Conservation (phyloP, 2,888 invertebrate species). For the Lasioglossum oenotherae region DNA sequence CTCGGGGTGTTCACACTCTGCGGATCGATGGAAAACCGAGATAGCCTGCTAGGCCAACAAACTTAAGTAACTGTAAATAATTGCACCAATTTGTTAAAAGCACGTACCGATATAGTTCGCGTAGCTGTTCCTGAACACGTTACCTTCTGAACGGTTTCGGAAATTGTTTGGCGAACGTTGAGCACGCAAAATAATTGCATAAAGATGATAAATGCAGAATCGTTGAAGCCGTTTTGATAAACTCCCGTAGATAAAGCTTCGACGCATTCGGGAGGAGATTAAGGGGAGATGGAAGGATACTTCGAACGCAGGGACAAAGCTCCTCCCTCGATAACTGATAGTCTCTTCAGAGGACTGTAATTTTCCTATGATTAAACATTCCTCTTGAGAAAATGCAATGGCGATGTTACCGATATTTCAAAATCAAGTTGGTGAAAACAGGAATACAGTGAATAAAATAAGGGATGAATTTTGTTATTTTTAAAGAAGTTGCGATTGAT, state of each 20-base stretch:
- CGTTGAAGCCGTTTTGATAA: not conserved
- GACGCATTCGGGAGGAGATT: not conserved
- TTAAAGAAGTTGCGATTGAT: not conserved
- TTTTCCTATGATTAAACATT: slow-evolving; percentile 5
- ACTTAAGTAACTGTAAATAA: slow-evolving; percentile 12
- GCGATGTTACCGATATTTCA: no score
- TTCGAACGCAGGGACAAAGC: not conserved
- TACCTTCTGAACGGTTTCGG: not conserved
- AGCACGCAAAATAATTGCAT: not conserved
- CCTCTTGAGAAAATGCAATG: not conserved
- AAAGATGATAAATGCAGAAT: not conserved
- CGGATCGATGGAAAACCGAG: not conserved
- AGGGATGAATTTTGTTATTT: not conserved
- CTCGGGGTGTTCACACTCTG: slow-evolving; percentile 4
- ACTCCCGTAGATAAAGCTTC: not conserved
- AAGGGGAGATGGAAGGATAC: not conserved
- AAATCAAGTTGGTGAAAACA: no score
- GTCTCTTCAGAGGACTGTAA: not conserved
- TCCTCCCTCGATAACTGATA: not conserved
- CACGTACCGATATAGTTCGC: not conserved
- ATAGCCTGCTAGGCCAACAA: slow-evolving; percentile 5
- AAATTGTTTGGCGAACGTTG: not conserved
- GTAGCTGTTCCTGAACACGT: not conserved
- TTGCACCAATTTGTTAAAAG: not conserved
- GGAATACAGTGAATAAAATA: no score